Conservation (phyloP, 2,797 vertebrate genomes). For the Natrix natrix region DNA sequence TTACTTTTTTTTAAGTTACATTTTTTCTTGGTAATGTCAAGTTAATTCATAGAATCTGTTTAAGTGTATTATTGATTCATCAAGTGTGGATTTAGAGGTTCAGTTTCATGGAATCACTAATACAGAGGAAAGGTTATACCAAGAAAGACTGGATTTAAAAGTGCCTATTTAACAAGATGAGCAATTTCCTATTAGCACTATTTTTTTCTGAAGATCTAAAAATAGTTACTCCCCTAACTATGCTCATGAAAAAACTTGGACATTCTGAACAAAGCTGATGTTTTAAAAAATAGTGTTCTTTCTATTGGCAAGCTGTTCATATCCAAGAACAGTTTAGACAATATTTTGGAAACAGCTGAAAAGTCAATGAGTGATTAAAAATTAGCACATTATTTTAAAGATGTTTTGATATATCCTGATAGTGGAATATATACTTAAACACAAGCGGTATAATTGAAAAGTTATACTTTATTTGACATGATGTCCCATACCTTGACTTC, state of each 20-base stretch:
- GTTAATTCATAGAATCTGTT: constrained; percentile 49
- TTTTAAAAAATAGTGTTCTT: constrained; percentile 51
- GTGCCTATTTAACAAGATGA: constrained; percentile 48
- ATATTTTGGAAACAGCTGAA: constrained; percentile 6
- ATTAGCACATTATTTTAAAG: not conserved
- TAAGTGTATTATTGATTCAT: constrained; percentile 59
- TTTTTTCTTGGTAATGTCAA: constrained; percentile 32
- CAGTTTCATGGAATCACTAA: constrained; percentile 56
- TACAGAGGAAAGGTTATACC: constrained; percentile 39
- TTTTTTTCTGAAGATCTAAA: constrained; percentile 39
- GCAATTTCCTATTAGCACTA: constrained; percentile 48
- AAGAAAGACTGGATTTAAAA: constrained; percentile 42
- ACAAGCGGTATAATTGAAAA: not conserved
- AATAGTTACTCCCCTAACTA: constrained; percentile 48
- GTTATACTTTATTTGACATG: too few relatives aligned
- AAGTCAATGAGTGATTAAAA: constrained; percentile 7
- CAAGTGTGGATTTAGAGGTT: constrained; percentile 47
- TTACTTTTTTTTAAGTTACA: constrained; percentile 13
- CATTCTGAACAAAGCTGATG: constrained; percentile 48
- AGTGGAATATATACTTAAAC: constrained; percentile 49
- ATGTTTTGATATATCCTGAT: constrained; percentile 13
- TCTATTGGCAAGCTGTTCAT: constrained; percentile 21
- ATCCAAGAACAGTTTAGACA: constrained; percentile 28
- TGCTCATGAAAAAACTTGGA: constrained; percentile 50
- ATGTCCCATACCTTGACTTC: too few relatives aligned